These are phyloP conservation scores for Tetrao urogallus DNA, from an alignment of 2,113 vertebrate species.

Conservation along the genomic window DNA sequence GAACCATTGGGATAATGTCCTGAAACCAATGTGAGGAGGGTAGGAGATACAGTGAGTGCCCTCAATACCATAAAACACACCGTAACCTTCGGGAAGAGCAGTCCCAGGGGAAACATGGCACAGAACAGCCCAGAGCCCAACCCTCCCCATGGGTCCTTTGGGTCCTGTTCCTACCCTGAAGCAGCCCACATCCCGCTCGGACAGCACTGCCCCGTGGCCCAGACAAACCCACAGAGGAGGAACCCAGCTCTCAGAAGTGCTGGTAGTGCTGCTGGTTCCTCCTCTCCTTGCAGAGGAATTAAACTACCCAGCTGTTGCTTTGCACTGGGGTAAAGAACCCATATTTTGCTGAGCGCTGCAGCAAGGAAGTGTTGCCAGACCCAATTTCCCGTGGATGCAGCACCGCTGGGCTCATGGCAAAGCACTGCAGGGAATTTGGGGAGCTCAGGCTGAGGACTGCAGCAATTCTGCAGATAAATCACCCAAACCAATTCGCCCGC, in stretches of 20 bases:
- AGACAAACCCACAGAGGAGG: neutral
- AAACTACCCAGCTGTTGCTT: neutral
- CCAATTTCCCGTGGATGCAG: neutral
- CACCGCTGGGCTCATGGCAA: neutral
- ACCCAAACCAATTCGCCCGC: neutral
- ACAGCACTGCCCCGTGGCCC: rapidly evolving
- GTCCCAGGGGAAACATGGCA: neutral
- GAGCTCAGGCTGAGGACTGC: neutral
- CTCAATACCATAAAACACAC: neutral
- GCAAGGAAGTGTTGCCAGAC: neutral
- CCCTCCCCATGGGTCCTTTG: neutral
- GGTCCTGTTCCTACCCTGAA: neutral
- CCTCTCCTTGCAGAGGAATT: neutral
- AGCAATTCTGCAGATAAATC: neutral
- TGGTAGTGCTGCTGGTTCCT: neutral
- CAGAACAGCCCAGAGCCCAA: neutral
- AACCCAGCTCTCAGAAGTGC: rapidly evolving
- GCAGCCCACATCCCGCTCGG: neutral
- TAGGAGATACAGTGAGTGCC: neutral
- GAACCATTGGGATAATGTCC: neutral
- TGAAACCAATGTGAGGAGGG: neutral
- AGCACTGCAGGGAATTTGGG: rapidly evolving
- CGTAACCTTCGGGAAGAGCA: neutral
- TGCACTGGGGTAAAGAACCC: neutral
- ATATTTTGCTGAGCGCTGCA: neutral